Conservation (phyloP, 2,888 invertebrate genomes). For the Drosophila subquinaria region DNA sequence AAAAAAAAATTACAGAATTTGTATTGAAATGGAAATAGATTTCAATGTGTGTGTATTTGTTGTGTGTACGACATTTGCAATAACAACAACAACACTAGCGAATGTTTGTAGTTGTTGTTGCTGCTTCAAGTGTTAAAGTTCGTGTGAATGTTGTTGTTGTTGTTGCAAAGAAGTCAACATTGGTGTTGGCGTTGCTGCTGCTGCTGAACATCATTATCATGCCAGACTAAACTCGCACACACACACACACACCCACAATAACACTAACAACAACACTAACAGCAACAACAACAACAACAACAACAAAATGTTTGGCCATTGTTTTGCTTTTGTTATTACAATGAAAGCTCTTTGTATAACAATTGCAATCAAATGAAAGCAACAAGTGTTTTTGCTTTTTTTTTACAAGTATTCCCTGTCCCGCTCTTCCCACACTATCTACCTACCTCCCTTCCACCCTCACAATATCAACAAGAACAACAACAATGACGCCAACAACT, state of each 20-base stretch:
- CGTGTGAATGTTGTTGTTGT: constrained; percentile 70
- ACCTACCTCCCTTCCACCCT: constrained; percentile 10
- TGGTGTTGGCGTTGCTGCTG: constrained; percentile 20
- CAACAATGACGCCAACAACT: constrained; percentile 61
- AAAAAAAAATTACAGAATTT: constrained; percentile 33
- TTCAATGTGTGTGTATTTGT: constrained; percentile 40
- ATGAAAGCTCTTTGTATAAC: constrained; percentile 77
- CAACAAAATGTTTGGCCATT: constrained; percentile 61
- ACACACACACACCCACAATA: constrained; percentile 30
- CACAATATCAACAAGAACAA: constrained; percentile 23
- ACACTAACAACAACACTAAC: constrained; percentile 25
- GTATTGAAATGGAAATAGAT: constrained; percentile 78
- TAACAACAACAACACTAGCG: constrained; percentile 16
- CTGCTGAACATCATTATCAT: constrained; percentile 74
- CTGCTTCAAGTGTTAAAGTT: constrained; percentile 72
- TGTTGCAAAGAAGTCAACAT: constrained; percentile 29
- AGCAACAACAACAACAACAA: constrained; percentile 35
- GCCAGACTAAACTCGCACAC: not conserved
- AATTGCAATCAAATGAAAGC: constrained; percentile 66
- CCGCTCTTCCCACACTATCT: not conserved
- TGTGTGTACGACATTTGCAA: constrained; percentile 57
- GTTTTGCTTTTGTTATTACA: constrained; percentile 76
- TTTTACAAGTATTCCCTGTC: constrained; percentile 15
- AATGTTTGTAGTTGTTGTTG: constrained; percentile 20
- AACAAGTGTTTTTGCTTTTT: constrained; percentile 61